Evolutionary conservation across 1,140 invertebrate genomes (phyloP), one percentile per base, ranked within the genome.

Genomic region (Trichogramma pretiosum): DNA sequence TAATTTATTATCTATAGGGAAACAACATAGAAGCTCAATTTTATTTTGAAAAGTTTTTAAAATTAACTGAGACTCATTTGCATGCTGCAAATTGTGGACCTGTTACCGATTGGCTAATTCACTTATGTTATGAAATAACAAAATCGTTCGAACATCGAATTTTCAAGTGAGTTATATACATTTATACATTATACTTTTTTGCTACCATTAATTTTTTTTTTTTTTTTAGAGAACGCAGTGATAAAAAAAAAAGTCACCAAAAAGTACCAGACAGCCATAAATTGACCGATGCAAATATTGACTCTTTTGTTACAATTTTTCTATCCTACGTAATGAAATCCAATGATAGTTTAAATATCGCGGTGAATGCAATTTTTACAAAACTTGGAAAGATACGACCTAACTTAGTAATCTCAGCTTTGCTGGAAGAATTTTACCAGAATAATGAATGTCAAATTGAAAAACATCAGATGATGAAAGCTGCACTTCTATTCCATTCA

Each of bases 61-160:
- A 82, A 55, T 81, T 85, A 0, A 67, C 93, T 2, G 86, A 91
- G 65, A 89, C 87, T 7, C 96, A 91, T 70, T 82, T 86, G 56
- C 85, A 95, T 72, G 88, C 88, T 37, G 91, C 90, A 0, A 96
- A 96, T 66, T 64, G 70, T 44, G 91, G 92, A 32, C 44, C 74
- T 53, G 64, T 87, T 0, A 75, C 75, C 40, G 2, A 41, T 26
- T 24, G 38, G 10, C 42, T 26, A 5, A 7, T 28, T 28, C 24
- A 28, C 5, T 11, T 28, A 5, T 28, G 24, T 28, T 28, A 7
- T 28, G n/a, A n/a, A n/a, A n/a, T n/a, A n/a, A n/a, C n/a, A n/a
- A n/a, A n/a, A n/a, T 28, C 11, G 5, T 28, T 28, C 24, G 24
- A 7, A 7, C 24, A 11, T 7, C 24, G 24, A 28, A 28, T 28